Base-by-base conservation (phyloP, 2,888 invertebrate genomes). In the Agonopterix heracliana region DNA sequence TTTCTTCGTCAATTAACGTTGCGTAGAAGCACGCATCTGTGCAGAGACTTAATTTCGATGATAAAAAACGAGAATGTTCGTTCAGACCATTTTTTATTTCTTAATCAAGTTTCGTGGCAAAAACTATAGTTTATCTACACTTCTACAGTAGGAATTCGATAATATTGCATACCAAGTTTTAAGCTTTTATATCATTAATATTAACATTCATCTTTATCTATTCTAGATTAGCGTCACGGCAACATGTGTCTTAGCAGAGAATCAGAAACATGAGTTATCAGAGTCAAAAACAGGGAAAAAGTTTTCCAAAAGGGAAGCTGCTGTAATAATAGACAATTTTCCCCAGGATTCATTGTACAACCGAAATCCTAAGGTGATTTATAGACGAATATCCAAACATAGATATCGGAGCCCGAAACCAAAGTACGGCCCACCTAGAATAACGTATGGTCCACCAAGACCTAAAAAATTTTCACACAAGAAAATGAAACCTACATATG, bases 221-320 rank as follows among this genome's bases (percentile, higher is more conserved):
- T 26, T 26, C 26, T 26, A 87, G 87, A 71, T 83, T 66, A 75
- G 78, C 54, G 59, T 81, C 38, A 66, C 73, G 36, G 64, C 72
- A 54, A 61, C 73, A 50, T 73, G 69, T 49, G 64, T 61, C 17
- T 58, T 56, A 46, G 65, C 68, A 44, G 69, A 71, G 41, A 50
- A 47, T 34, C 54, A 50, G 53, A 47, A 51, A 11, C 53, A 61
- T 47, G 68, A 71, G 38, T 12, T 72, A 51, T 50, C 62, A 56
- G 61, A 63, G 11, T 55, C 26, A 42, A 54, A 51, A 42, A n/a
- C 43, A 43, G 54, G 54, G 9, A 63, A 57, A 45, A 53, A 61
- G 54, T 45, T 75, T 7, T 58, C 47, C 2, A 79, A 75, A 63
- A 65, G 83, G 55, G 80, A 81, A 34, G 64, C 81, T 14, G 63